These are phyloP conservation scores for Rhyacophila brunnea DNA, from an alignment of 1,140 invertebrate species.

Conservation along the genomic window DNA sequence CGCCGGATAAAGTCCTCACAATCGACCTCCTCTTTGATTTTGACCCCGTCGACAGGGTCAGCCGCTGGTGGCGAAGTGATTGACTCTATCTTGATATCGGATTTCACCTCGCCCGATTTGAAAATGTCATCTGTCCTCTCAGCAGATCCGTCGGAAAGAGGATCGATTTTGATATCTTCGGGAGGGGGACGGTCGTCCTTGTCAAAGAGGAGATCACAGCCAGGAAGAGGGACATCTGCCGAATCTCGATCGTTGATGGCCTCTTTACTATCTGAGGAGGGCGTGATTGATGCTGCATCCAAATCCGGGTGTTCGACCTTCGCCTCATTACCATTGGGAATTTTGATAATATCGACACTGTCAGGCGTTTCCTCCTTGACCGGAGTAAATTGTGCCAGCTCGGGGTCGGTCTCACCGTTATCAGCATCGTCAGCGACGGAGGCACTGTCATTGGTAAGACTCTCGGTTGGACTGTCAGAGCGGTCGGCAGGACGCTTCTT, in stretches of 20 bases:
- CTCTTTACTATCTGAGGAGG: background rate
- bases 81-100: slow-evolving; percentile 56
- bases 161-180: slow-evolving; percentile 32
- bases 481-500: slow-evolving; percentile 68
- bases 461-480: slow-evolving; percentile 74
- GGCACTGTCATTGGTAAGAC: slow-evolving; percentile 77
- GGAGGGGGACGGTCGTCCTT: slow-evolving; percentile 13
- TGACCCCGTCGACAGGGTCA: slow-evolving; percentile 53
- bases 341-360: slow-evolving; percentile 11
- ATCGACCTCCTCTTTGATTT: slow-evolving; percentile 58
- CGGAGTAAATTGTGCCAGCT: slow-evolving; percentile 54
- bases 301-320: slow-evolving; percentile 7
- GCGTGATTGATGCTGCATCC: background rate
- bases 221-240: background rate
- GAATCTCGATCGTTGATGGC: background rate
- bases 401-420: slow-evolving; percentile 59
- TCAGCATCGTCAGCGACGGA: slow-evolving; percentile 76
- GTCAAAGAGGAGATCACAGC: slow-evolving; percentile 18
- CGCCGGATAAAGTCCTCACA: slow-evolving; percentile 45
- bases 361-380: slow-evolving; percentile 36
- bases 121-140: slow-evolving; percentile 18
- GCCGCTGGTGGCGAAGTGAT: slow-evolving; percentile 54
- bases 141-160: slow-evolving; percentile 22
- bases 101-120: slow-evolving; percentile 39
- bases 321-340: slow-evolving; percentile 1